Evolutionary conservation across 2,888 invertebrate species (phyloP).

Genomic region (Drosophila helvetica): DNA sequence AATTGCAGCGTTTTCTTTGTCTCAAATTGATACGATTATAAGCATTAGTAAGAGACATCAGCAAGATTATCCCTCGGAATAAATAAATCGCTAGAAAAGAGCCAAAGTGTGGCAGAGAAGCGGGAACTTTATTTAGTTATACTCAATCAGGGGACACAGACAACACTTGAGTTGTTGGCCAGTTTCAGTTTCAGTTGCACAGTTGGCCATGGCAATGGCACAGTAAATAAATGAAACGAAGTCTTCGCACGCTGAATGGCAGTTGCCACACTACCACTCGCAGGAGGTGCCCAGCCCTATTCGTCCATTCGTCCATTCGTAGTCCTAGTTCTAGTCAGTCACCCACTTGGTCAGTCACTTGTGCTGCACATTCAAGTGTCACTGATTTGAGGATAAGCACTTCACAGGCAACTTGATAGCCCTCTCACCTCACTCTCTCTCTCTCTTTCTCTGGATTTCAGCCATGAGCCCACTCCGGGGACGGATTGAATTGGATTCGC

Average conservation of each 20-base stretch:
- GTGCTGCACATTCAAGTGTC: constrained; percentile 81
- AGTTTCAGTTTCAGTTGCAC: constrained; percentile 48
- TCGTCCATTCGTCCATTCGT: constrained; percentile 22
- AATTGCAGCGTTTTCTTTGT: too few species aligned
- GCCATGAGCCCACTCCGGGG: constrained; percentile 1
- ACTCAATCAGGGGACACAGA: constrained; percentile 75
- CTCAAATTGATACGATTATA: constrained; percentile 38
- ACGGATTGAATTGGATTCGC: constrained; percentile 14
- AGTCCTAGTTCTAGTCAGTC: constrained; percentile 42
- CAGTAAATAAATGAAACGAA: constrained; percentile 67
- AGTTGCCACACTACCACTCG: constrained; percentile 7
- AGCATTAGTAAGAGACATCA: constrained; percentile 42
- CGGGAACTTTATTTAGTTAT: constrained; percentile 71
- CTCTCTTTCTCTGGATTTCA: not conserved
- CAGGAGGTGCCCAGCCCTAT: not conserved
- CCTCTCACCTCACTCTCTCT: constrained; percentile 4
- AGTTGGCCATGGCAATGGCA: constrained; percentile 53
- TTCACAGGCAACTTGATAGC: constrained; percentile 80
- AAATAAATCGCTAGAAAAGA: constrained; percentile 8
- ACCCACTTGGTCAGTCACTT: constrained; percentile 77
- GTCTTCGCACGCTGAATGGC: constrained; percentile 60
- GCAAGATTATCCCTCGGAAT: constrained; percentile 1
- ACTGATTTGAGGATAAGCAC: constrained; percentile 80
- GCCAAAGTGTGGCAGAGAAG: not conserved
- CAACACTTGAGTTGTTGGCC: constrained; percentile 67